Percentiles rank a stretch among this genome's conserved stretches.
Evolutionary conservation across 2,888 invertebrate species (phyloP).

Genomic region (Volucella zonaria): DNA sequence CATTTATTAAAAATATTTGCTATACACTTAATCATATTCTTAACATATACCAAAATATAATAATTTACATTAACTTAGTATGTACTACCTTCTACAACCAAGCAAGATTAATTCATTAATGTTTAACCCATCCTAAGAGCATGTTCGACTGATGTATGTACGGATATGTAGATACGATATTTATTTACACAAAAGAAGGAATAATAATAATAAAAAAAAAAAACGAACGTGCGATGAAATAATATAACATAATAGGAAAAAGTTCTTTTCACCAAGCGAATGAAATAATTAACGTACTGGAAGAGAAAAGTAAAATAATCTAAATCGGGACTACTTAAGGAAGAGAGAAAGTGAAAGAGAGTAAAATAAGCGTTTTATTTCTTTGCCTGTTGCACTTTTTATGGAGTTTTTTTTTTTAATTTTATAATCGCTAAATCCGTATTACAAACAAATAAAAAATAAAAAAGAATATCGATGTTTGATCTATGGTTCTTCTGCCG

Average conservation of each 20-base stretch:
- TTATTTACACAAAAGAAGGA: slow-evolving; percentile 27
- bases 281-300: slow-evolving; percentile 45
- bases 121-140: slow-evolving; percentile 25
- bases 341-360: slow-evolving; percentile 51
- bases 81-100: neutral
- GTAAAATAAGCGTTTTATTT: slow-evolving; percentile 70
- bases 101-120: slow-evolving; percentile 14
- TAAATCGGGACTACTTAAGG: slow-evolving; percentile 60
- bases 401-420: slow-evolving; percentile 55
- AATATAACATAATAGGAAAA: slow-evolving; percentile 35
- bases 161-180: slow-evolving; percentile 10
- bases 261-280: slow-evolving; percentile 67
- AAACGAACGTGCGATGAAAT: slow-evolving; percentile 54
- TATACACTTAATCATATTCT: neutral
- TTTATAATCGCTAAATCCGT: neutral
- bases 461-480: too few species aligned
- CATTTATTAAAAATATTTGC: too few species aligned
- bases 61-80: neutral
- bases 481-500: too few species aligned
- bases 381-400: slow-evolving; percentile 53
- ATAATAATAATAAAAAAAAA: slow-evolving; percentile 27
- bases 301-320: slow-evolving; percentile 48
- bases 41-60: neutral
- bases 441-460: neutral
- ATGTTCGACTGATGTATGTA: slow-evolving; percentile 32